phyloP scores from a whole-genome alignment of 2,797 vertebrate genomes.

The Sebastes reedi region DNA sequence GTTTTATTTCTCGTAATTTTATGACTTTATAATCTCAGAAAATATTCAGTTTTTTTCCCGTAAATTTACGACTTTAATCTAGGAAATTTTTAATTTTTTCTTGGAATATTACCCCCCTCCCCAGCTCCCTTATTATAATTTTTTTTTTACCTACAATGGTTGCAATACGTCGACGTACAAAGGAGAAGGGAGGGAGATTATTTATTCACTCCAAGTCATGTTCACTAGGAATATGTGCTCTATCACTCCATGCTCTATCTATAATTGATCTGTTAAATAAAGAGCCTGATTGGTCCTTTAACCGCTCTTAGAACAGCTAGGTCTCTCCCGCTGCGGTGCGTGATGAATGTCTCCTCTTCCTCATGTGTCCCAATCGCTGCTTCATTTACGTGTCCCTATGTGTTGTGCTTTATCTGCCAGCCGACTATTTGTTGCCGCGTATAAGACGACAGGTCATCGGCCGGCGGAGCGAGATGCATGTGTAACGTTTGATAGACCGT shows the following conservation, averaged over 20 bases:
- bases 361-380: neutral
- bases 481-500: neutral
- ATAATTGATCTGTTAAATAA: constrained; percentile 21
- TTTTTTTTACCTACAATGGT: neutral
- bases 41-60: too few relatives aligned
- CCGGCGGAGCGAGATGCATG: neutral
- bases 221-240: neutral
- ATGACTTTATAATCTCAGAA: too few relatives aligned
- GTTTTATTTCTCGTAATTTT: too few relatives aligned
- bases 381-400: constrained; percentile 39
- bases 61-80: too few relatives aligned
- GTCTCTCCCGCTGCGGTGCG: neutral
- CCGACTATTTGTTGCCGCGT: constrained; percentile 14
- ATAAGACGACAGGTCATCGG: constrained; percentile 16
- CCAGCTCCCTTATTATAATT: too few relatives aligned
- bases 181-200: neutral
- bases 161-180: rapidly evolving
- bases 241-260: neutral
- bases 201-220: neutral
- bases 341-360: constrained; percentile 42
- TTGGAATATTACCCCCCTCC: too few relatives aligned
- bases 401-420: constrained; percentile 28
- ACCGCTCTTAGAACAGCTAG: neutral
- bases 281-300: neutral
- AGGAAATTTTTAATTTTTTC: too few relatives aligned